These are phyloP conservation scores for Ceratosolen solmsi DNA, from an alignment of 1,140 invertebrate genomes.

Conservation along the genomic window DNA sequence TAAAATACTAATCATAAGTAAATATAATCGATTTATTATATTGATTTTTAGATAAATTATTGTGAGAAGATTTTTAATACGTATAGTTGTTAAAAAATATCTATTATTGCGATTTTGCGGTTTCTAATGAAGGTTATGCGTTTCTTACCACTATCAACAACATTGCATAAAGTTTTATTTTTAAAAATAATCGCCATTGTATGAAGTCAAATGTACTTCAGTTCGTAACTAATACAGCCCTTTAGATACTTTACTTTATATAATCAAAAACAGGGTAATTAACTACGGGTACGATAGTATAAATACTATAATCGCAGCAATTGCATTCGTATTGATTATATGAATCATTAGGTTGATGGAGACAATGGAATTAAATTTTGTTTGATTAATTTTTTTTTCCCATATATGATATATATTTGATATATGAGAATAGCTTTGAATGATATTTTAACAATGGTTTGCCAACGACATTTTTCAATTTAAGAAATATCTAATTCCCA, in stretches of 20 bases:
- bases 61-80: too few species aligned
- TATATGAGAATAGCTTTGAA: too few species aligned
- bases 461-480: not conserved
- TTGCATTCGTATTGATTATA: not conserved
- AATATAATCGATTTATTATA: too few species aligned
- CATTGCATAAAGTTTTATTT: too few species aligned
- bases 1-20: too few species aligned
- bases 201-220: not conserved
- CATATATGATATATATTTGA: too few species aligned
- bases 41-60: too few species aligned
- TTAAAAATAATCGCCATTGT: not conserved
- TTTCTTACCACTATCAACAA: too few species aligned
- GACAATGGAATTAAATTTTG: not conserved
- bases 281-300: not conserved
- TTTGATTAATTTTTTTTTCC: not conserved
- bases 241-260: not conserved
- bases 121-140: too few species aligned
- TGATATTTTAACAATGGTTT: not conserved
- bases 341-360: not conserved
- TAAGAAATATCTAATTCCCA: too few species aligned
- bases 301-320: not conserved
- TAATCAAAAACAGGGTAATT: not conserved
- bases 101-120: too few species aligned
- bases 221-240: not conserved
- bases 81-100: too few species aligned